A percentile compares a stretch with the other conserved stretches of the same genome.
These are phyloP conservation scores for Lochmaea capreae DNA, from an alignment of 2,888 invertebrate species.

Conservation along the genomic window DNA sequence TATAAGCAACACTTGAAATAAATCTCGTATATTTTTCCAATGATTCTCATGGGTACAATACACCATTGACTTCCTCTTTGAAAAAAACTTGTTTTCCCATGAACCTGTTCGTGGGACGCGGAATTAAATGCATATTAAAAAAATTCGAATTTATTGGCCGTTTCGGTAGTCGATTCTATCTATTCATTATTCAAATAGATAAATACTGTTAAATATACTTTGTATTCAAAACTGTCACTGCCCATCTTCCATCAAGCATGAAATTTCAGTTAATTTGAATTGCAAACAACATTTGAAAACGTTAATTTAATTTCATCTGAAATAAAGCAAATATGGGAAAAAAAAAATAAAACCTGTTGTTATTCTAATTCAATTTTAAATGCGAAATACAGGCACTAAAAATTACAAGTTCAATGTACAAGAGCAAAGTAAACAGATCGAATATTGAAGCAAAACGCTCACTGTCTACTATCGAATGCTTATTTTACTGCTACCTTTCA, in stretches of 20 bases:
- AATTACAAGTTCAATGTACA: too few relatives aligned
- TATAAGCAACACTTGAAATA: too few relatives aligned
- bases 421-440: too few relatives aligned
- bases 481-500: too few relatives aligned
- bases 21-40: too few relatives aligned
- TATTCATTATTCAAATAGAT: constrained; percentile 3
- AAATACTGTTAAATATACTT: constrained; percentile 13
- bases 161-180: neutral
- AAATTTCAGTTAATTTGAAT: constrained; percentile 8
- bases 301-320: neutral
- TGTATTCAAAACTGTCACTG: constrained; percentile 8
- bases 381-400: too few relatives aligned
- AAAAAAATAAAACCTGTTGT: neutral
- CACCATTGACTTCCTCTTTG: too few relatives aligned
- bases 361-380: neutral
- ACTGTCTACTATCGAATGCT: too few relatives aligned
- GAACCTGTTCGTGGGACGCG: neutral
- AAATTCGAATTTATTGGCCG: neutral
- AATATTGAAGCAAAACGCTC: too few relatives aligned
- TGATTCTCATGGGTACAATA: too few relatives aligned
- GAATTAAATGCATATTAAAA: neutral
- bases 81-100: neutral
- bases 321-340: neutral
- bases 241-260: neutral
- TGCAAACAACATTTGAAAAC: neutral